Base-by-base conservation (phyloP, 2,797 vertebrate genomes). In the Pagetopsis macropterus region DNA sequence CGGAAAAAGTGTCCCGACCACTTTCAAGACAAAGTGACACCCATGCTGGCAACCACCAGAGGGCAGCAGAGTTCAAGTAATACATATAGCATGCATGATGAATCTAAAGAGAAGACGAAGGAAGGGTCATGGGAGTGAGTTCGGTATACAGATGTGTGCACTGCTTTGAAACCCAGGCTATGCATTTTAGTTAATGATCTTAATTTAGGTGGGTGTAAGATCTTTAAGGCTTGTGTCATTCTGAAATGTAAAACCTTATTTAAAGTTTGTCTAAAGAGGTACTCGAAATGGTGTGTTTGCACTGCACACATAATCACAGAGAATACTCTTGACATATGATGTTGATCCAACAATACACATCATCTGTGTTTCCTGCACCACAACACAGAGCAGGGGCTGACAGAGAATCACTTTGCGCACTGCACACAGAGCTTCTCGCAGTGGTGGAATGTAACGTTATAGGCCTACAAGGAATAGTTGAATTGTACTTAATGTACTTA, bases 21-120 rank as follows among this genome's bases (percentile, higher is more conserved):
- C 33, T 33, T 33, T 33, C 33, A 37, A 37, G 8, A 37, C 33
- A 37, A 37, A 37, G 21, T 48, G 59, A 21, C 60, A 40, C 46
- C 2, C 17, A 5, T 17, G 1, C 50, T 50, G 45, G 45, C 51
- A 15, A 48, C 64, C 70, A 52, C 58, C 45, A 62, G 76, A 63
- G 69, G 63, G 27, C 37, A 45, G 33, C 13, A 27, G 27, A 27
- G 27, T 0, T 27, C 27, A 60, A 19, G 46, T 16, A n/a, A 37
- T 37, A 7, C 10, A 19, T 10, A 27, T 7, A 10, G 10, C 3
- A 4, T 31, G 13, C 13, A 45, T 21, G 43, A 33, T 56, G 9
- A 19, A 33, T 17, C 5, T 48, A 1, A 48, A 40, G n/a, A 48
- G 16, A 48, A 56, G 43, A 27, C 27, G 27, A 40, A 31, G 7